A percentile compares a stretch with the other conserved stretches of the same genome.
Conservation (phyloP, 2,113 vertebrate species). For the Microtus richardsoni region DNA sequence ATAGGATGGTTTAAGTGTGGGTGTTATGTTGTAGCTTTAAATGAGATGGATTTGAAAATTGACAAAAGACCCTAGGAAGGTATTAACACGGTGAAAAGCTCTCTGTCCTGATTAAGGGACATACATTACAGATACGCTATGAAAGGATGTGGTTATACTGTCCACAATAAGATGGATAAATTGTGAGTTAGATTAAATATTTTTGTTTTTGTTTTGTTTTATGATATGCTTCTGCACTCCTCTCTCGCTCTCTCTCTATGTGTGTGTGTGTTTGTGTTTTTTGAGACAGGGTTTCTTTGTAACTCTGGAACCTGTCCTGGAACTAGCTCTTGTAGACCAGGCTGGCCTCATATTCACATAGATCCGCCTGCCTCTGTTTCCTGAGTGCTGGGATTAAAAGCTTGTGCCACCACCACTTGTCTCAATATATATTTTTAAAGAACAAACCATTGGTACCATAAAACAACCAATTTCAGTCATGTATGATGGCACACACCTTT, state of each 20-base stretch:
- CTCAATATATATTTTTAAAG: background rate
- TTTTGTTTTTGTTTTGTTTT: background rate
- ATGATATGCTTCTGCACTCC: background rate
- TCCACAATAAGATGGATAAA: background rate
- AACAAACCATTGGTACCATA: background rate
- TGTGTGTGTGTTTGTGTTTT: no score
- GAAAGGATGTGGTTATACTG: background rate
- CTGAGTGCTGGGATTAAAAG: no score
- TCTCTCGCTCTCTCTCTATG: background rate
- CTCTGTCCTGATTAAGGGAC: background rate
- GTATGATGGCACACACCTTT: background rate
- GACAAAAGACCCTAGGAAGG: background rate
- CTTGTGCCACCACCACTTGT: no score
- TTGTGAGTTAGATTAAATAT: background rate
- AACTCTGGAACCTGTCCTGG: no score
- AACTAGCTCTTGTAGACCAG: no score
- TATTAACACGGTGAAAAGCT: background rate
- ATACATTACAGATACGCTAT: background rate
- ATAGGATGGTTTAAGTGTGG: background rate
- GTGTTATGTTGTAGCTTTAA: background rate
- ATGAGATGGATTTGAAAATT: background rate
- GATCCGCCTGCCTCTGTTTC: no score
- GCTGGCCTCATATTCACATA: no score
- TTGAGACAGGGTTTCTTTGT: no score
- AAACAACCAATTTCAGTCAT: background rate